These are phyloP conservation scores for Drosophila anomalata DNA, from an alignment of 2,888 invertebrate genomes.

Conservation along the genomic window DNA sequence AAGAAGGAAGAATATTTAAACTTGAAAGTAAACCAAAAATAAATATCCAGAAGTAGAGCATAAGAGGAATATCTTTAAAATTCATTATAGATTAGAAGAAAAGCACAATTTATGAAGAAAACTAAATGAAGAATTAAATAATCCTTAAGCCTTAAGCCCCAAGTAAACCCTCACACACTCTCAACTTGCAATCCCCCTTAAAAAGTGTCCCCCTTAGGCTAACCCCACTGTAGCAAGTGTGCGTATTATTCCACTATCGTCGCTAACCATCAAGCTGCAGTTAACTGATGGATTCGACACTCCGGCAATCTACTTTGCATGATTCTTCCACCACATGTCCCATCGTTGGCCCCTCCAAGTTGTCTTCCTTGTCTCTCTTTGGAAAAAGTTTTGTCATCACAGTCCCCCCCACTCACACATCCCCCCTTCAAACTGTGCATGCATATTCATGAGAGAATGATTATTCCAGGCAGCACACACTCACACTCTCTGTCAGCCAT, in stretches of 20 bases:
- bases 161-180: not conserved
- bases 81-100: too few relatives aligned
- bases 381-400: conserved; percentile 44
- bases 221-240: conserved; percentile 23
- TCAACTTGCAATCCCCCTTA: too few relatives aligned
- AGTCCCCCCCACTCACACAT: not conserved
- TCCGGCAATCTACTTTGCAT: conserved; percentile 45
- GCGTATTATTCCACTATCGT: not conserved
- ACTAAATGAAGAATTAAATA: too few relatives aligned
- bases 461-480: conserved; percentile 22
- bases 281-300: conserved; percentile 46
- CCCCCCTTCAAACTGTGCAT: conserved; percentile 16
- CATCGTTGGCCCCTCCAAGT: conserved; percentile 20
- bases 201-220: not conserved
- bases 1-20: too few relatives aligned
- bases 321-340: conserved; percentile 40
- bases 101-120: too few relatives aligned
- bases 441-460: conserved; percentile 47
- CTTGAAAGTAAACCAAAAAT: too few relatives aligned
- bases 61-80: too few relatives aligned
- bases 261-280: conserved; percentile 18
- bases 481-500: conserved; percentile 8
- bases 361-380: conserved; percentile 21
- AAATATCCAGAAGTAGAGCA: too few relatives aligned
- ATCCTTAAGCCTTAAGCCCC: not conserved